A percentile compares a stretch with the other conserved stretches of the same genome.
Conservation (phyloP, 2,888 invertebrate species). For the Bugula neritina region DNA sequence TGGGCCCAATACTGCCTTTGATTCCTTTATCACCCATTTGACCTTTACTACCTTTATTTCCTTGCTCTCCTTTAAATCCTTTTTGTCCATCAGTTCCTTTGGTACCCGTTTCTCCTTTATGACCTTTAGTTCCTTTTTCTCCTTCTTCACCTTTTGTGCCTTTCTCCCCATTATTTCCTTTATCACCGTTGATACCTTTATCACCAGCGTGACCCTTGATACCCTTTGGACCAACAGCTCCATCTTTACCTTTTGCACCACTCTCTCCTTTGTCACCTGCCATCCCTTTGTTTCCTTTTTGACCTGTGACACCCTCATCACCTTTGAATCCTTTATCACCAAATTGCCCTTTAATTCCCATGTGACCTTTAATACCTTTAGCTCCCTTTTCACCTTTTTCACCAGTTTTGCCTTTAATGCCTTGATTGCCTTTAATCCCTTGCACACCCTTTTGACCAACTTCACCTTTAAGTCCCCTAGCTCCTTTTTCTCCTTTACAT, state of each 20-base stretch:
- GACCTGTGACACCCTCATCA: neutral
- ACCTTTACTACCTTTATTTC: neutral
- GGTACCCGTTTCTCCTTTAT: neutral
- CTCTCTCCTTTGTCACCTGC: neutral
- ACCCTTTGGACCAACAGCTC: neutral
- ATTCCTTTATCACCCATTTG: neutral
- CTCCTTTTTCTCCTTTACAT: neutral
- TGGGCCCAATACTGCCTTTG: neutral
- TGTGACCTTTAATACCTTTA: neutral
- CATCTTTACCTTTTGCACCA: neutral
- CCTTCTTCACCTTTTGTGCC: neutral
- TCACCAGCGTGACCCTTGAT: neutral
- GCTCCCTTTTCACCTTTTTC: neutral
- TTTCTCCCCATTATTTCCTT: neutral
- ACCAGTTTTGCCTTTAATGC: neutral
- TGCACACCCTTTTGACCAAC: neutral
- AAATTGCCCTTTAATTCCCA: neutral
- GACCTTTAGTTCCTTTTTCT: neutral
- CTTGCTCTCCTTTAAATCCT: constrained; percentile 5
- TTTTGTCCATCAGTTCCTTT: neutral
- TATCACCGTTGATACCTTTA: neutral
- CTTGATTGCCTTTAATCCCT: neutral
- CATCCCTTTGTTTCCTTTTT: neutral
- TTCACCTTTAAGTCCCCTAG: neutral
- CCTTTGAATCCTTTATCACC: neutral